phyloP scores from a whole-genome alignment of 2,888 invertebrate species.

The Pollenia angustigena region DNA sequence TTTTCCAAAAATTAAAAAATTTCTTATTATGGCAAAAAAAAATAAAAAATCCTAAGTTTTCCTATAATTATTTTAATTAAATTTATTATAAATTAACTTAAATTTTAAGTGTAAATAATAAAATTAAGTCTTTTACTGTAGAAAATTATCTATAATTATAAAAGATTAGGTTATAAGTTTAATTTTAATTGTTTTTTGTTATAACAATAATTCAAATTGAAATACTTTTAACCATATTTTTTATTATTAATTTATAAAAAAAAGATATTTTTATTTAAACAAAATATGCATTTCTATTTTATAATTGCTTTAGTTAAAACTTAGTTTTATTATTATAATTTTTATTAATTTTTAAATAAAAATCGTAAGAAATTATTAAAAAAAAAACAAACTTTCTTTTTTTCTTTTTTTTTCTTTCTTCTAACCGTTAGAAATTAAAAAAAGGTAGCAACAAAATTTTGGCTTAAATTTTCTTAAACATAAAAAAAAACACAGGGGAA shows the following conservation, averaged over 20 bases:
- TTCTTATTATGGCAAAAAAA: slow-evolving; percentile 26
- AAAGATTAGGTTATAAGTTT: neutral
- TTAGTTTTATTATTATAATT: slow-evolving; percentile 73
- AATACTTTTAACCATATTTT: slow-evolving; percentile 4
- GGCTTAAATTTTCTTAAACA: slow-evolving; percentile 24
- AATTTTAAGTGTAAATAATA: slow-evolving; percentile 46
- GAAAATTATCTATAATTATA: slow-evolving; percentile 24
- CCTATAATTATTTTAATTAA: slow-evolving; percentile 59
- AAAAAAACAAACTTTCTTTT: slow-evolving; percentile 29
- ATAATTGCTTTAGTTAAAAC: slow-evolving; percentile 81
- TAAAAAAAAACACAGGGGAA: slow-evolving; percentile 60
- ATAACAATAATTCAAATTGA: neutral
- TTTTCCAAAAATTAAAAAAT: slow-evolving; percentile 63
- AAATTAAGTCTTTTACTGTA: slow-evolving; percentile 12
- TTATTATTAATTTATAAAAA: slow-evolving; percentile 34
- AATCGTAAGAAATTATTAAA: slow-evolving; percentile 64
- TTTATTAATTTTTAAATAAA: slow-evolving; percentile 69
- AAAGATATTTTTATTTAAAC: slow-evolving; percentile 41
- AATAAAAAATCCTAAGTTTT: slow-evolving; percentile 69
- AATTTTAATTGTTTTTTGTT: slow-evolving; percentile 39
- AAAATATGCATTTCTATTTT: slow-evolving; percentile 79
- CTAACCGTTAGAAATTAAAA: slow-evolving; percentile 9
- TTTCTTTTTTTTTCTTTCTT: slow-evolving; percentile 59
- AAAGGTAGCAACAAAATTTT: slow-evolving; percentile 28
- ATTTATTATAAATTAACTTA: slow-evolving; percentile 32